Base-by-base conservation (phyloP, 1,140 invertebrate species). In the Drosophila jambulina region DNA sequence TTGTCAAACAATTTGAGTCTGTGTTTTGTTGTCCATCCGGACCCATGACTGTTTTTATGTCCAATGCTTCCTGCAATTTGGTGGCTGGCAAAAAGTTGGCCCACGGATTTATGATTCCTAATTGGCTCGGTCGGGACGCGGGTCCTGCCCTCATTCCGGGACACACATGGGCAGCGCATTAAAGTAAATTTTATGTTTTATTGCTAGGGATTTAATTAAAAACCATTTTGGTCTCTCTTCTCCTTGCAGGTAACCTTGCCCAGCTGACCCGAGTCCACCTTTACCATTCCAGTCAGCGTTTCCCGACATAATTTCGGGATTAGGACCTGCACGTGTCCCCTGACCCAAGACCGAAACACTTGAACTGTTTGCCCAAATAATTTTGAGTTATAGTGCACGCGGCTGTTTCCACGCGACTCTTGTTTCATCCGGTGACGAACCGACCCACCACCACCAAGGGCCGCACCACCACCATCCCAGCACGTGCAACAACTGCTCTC, bases 1-100 rank as follows among this genome's bases (percentile, higher is more conserved):
- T 90, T 90, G 85, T 82, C 78, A 84, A 70, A 86, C 80, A 91
- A 91, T 86, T 82, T 86, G 70, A 82, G 74, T 75, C 68, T 46
- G 59, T 75, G 69, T 43, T 43, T 69, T 74, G 45, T 46, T 54
- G 40, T 60, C 40, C 42, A 40, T 48, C 42, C 42, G n/a, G 63
- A 42, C 42, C 54, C 42, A 23, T 76, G 67, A 56, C 61, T 27
- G 57, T 71, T 79, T 78, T 78, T 78, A 79, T 79, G 54, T 67
- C 46, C 70, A 40, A 46, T 61, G 48, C 49, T 88, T 72, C 76
- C 84, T 83, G 84, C 63, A 83, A 88, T 88, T 80, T 78, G 76
- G 49, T 68, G 76, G 71, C 36, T 51, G 70, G 70, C 65, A 83
- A 70, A 80, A 88, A 78, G 80, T 84, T 80, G 51, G 68, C 42